phyloP scores from a whole-genome alignment of 2,888 invertebrate genomes.

The Reticulitermes lucifugus region DNA sequence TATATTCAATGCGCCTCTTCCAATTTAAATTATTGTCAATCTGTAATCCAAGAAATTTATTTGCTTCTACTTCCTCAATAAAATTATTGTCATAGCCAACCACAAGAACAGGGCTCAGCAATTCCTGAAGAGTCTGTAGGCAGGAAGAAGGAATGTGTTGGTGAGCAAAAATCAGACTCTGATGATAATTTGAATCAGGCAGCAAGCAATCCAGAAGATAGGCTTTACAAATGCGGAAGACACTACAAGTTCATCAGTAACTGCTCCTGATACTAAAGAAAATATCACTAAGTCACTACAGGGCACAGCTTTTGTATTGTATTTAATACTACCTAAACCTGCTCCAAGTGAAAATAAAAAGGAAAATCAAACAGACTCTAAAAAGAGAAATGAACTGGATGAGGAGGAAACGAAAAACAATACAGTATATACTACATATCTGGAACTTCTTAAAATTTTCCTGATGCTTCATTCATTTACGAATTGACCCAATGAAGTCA shows the following conservation, averaged over 20 bases:
- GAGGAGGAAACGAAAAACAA: constrained; percentile 94
- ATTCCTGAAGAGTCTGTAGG: too few relatives aligned
- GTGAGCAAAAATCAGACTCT: too few relatives aligned
- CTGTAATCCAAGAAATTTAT: too few relatives aligned
- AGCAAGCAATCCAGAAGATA: constrained; percentile 52
- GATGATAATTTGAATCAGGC: constrained; percentile 44
- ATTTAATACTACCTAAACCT: constrained; percentile 28
- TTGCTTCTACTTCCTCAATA: too few relatives aligned
- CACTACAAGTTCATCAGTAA: constrained; percentile 23
- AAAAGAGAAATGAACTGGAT: constrained; percentile 84
- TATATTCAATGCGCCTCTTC: too few relatives aligned
- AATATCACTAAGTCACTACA: background rate
- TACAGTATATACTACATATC: constrained; percentile 81
- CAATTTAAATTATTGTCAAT: too few relatives aligned
- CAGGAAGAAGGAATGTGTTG: too few relatives aligned
- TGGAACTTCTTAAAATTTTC: background rate
- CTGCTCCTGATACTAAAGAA: constrained; percentile 17
- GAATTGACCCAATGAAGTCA: too few relatives aligned
- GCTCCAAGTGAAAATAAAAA: constrained; percentile 54
- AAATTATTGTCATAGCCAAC: too few relatives aligned
- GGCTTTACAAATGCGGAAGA: constrained; percentile 45
- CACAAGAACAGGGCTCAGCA: too few relatives aligned
- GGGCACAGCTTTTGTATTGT: background rate
- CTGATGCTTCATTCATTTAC: background rate
- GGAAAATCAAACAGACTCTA: constrained; percentile 74